Evolutionary conservation across 1,140 invertebrate genomes (phyloP).

Genomic region (Pseudachorutes palmiensis): DNA sequence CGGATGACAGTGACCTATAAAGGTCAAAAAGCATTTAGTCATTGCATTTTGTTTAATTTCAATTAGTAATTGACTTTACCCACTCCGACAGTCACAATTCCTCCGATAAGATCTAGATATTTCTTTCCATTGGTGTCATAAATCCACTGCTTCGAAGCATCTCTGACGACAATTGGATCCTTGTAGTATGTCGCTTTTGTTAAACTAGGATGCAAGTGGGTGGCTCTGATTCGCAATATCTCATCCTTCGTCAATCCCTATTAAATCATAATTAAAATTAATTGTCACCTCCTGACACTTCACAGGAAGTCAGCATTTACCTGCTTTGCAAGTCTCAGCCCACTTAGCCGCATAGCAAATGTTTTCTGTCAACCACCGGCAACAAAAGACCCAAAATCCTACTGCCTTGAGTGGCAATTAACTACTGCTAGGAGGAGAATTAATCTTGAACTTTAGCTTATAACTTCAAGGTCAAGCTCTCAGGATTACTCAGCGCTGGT

Average conservation of each 20-base stretch:
- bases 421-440: too few relatives aligned
- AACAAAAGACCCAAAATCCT: too few relatives aligned
- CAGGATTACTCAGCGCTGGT: too few relatives aligned
- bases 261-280: neutral
- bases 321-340: neutral
- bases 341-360: too few relatives aligned
- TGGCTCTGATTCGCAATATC: slow-evolving; percentile 50
- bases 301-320: neutral
- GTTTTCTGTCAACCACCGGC: too few relatives aligned
- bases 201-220: slow-evolving; percentile 61
- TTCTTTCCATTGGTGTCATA: slow-evolving; percentile 72
- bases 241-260: slow-evolving; percentile 40
- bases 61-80: too few relatives aligned
- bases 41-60: too few relatives aligned
- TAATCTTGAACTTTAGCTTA: too few relatives aligned
- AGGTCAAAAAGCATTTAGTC: too few relatives aligned
- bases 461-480: too few relatives aligned
- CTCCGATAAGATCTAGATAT: slow-evolving; percentile 91
- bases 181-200: slow-evolving; percentile 61
- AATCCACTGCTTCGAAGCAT: slow-evolving; percentile 85
- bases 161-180: slow-evolving; percentile 70
- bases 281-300: neutral
- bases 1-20: slow-evolving; percentile 98
- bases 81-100: slow-evolving; percentile 94
- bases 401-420: too few relatives aligned